phyloP scores from a whole-genome alignment of 2,888 invertebrate genomes.

The Anticlea derivata region DNA sequence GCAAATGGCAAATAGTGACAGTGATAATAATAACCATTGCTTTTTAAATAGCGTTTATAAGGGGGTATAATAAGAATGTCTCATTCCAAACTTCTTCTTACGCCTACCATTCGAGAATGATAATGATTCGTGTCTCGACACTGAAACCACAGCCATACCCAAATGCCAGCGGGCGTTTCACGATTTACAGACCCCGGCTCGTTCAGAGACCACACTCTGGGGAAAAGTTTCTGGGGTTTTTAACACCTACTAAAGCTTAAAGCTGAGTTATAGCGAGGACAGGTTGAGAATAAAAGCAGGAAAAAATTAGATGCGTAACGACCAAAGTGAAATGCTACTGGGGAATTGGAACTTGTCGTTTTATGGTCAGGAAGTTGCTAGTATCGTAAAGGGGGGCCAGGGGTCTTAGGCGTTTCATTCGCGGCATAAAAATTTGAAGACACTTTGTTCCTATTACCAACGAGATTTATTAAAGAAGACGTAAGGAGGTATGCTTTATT shows the following conservation, averaged over 20 bases:
- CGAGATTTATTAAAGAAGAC: background rate
- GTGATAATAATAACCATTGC: no score
- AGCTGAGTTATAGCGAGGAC: constrained; percentile 30
- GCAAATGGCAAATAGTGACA: no score
- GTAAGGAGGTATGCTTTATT: background rate
- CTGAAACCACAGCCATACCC: constrained; percentile 10
- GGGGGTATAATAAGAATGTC: no score
- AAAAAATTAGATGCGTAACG: constrained; percentile 29
- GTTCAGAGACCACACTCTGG: constrained; percentile 24
- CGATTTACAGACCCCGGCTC: constrained; percentile 23
- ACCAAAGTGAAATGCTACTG: constrained; percentile 17
- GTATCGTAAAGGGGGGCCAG: constrained; percentile 5
- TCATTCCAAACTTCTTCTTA: no score
- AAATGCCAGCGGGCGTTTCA: constrained; percentile 21
- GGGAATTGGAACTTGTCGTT: constrained; percentile 20
- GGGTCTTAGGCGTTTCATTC: constrained; percentile 1
- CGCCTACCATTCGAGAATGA: no score
- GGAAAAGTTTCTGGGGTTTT: constrained; percentile 32
- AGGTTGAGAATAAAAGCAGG: constrained; percentile 25
- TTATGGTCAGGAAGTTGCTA: constrained; percentile 18
- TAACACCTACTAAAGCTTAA: constrained; percentile 37
- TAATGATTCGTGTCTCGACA: constrained; percentile 5
- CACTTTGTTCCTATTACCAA: background rate
- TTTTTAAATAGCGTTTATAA: no score
- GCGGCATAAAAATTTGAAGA: constrained; percentile 1